These are phyloP conservation scores for Conus betulinus DNA, from an alignment of 1,140 invertebrate genomes.

Conservation along the genomic window DNA sequence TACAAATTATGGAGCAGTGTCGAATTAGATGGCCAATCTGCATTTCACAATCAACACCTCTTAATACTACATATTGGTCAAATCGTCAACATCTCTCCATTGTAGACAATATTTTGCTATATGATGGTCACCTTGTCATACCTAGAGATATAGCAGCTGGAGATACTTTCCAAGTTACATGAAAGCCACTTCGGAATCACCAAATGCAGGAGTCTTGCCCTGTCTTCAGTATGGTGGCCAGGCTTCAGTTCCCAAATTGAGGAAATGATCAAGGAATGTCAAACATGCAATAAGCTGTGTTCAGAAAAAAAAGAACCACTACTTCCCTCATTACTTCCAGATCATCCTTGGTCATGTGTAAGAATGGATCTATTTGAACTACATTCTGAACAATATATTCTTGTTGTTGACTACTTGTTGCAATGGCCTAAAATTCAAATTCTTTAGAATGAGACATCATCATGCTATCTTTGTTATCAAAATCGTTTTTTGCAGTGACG, in stretches of 20 bases:
- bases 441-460: neutral
- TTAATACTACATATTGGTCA: slow-evolving; percentile 2
- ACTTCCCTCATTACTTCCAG: slow-evolving; percentile 33
- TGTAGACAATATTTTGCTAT: neutral
- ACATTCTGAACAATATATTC: slow-evolving; percentile 38
- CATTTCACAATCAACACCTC: neutral
- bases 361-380: slow-evolving; percentile 35
- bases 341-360: slow-evolving; percentile 41
- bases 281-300: slow-evolving; percentile 36
- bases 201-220: slow-evolving; percentile 19
- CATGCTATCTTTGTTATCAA: slow-evolving; percentile 26
- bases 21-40: neutral
- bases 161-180: slow-evolving; percentile 33
- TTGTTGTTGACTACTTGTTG: slow-evolving; percentile 50
- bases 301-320: slow-evolving; percentile 39
- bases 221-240: slow-evolving; percentile 34
- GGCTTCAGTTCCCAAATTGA: slow-evolving; percentile 24
- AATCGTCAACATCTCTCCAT: slow-evolving; percentile 18
- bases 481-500: slow-evolving; percentile 30
- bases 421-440: slow-evolving; percentile 36
- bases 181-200: slow-evolving; percentile 43
- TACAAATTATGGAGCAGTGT: neutral
- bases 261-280: slow-evolving; percentile 29
- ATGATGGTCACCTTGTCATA: neutral
- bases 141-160: slow-evolving; percentile 20